These are phyloP conservation scores for Brachionus asplanchnoidis DNA, from an alignment of 1,140 invertebrate species.

Conservation along the genomic window DNA sequence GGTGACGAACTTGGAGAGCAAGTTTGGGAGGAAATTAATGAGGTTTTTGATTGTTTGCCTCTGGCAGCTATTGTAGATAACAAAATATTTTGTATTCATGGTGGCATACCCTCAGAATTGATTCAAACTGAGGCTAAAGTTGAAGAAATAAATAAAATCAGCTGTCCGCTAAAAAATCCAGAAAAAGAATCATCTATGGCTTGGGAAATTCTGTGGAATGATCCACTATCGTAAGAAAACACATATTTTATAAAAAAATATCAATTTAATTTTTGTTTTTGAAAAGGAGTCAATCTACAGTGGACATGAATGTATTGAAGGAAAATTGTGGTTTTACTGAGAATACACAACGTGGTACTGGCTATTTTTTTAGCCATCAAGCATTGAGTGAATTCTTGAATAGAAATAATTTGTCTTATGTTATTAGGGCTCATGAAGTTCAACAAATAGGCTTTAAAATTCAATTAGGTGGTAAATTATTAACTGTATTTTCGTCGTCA, in stretches of 20 bases:
- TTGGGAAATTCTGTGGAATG: conserved; percentile 75
- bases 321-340: conserved; percentile 65
- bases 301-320: conserved; percentile 58
- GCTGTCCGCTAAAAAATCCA: conserved; percentile 42
- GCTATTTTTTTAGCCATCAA: conserved; percentile 66
- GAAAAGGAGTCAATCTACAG: background rate
- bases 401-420: conserved; percentile 64
- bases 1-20: conserved; percentile 58
- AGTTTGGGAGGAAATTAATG: conserved; percentile 68
- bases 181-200: conserved; percentile 60
- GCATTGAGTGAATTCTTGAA: conserved; percentile 66
- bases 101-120: conserved; percentile 64
- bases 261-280: background rate
- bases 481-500: conserved; percentile 69
- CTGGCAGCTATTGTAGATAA: conserved; percentile 50
- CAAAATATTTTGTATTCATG: conserved; percentile 68
- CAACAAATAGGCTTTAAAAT: conserved; percentile 68
- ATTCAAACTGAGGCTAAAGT: conserved; percentile 48
- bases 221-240: conserved; percentile 63
- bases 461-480: conserved; percentile 63
- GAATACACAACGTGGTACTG: conserved; percentile 68
- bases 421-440: conserved; percentile 70
- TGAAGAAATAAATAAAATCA: conserved; percentile 45
- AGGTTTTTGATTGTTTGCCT: conserved; percentile 63
- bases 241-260: background rate